phyloP scores from a whole-genome alignment of 2,888 invertebrate genomes.

The Merodon equestris region DNA sequence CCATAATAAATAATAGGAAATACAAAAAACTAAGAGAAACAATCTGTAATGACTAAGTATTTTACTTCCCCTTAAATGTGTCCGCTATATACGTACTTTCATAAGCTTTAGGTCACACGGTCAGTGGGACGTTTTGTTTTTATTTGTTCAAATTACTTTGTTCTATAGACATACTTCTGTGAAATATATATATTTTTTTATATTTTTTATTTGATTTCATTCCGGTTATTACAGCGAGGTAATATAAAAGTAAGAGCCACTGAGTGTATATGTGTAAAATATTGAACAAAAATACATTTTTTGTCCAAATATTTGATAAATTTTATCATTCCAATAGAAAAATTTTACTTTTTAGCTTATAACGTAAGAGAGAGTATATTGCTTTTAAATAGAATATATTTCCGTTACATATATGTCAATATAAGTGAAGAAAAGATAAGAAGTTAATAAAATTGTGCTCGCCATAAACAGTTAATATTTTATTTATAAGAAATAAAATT shows the following conservation, averaged over 20 bases:
- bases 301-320: constrained; percentile 58
- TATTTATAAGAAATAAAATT: no score
- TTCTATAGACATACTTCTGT: constrained; percentile 19
- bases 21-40: constrained; percentile 10
- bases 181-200: constrained; percentile 7
- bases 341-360: constrained; percentile 49
- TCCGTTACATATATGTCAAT: constrained; percentile 20
- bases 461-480: constrained; percentile 30
- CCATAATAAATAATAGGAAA: constrained; percentile 1
- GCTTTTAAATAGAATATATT: constrained; percentile 9
- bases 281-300: constrained; percentile 4
- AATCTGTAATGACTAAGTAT: constrained; percentile 39
- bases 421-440: constrained; percentile 27
- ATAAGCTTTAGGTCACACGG: constrained; percentile 38
- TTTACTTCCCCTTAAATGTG: constrained; percentile 39
- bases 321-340: constrained; percentile 66
- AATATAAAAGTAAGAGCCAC: no score
- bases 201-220: constrained; percentile 57
- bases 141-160: no score
- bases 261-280: no score
- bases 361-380: constrained; percentile 33
- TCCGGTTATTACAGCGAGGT: constrained; percentile 44
- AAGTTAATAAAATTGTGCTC: constrained; percentile 21
- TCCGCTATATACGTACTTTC: constrained; percentile 39
- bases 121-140: constrained; percentile 12